These are phyloP conservation scores for Musca domestica DNA, from an alignment of 1,140 invertebrate genomes.

Conservation along the genomic window DNA sequence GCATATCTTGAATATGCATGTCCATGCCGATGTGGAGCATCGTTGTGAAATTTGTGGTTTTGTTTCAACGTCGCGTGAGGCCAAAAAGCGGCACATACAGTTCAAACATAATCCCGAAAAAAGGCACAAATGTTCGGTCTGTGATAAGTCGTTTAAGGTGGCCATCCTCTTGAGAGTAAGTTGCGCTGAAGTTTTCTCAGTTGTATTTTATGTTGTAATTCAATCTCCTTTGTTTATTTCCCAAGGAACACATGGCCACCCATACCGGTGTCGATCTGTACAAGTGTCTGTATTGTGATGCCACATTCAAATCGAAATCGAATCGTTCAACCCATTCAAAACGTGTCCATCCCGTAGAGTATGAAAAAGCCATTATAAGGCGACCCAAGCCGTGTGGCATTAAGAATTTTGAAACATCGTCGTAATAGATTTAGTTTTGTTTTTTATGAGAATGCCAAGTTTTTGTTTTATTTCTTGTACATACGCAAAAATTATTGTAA, in stretches of 20 bases:
- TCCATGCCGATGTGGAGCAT: not conserved
- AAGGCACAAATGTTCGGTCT: conserved; percentile 40
- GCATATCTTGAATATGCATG: conserved; percentile 11
- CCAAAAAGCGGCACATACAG: conserved; percentile 41
- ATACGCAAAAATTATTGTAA: too few species aligned
- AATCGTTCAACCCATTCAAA: conserved; percentile 52
- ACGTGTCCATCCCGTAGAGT: conserved; percentile 46
- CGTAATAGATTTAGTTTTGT: too few species aligned
- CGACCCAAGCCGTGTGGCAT: too few species aligned
- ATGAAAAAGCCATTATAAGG: too few species aligned
- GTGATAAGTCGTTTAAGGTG: conserved; percentile 46
- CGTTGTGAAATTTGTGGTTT: conserved; percentile 16
- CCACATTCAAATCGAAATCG: conserved; percentile 48
- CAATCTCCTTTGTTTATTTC: not conserved
- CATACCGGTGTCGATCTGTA: conserved; percentile 47
- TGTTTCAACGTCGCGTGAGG: conserved; percentile 38
- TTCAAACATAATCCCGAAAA: conserved; percentile 43
- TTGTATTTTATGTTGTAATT: not conserved
- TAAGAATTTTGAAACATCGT: too few species aligned
- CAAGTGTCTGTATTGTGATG: conserved; percentile 45
- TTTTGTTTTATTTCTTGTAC: too few species aligned
- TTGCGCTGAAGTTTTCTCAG: not conserved
- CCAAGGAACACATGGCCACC: conserved; percentile 49
- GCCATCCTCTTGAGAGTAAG: conserved; percentile 37
- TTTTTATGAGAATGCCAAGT: too few species aligned